A percentile compares a stretch with the other conserved stretches of the same genome.
phyloP scores from a whole-genome alignment of 1,140 invertebrate genomes.

The Cataglyphis hispanica region DNA sequence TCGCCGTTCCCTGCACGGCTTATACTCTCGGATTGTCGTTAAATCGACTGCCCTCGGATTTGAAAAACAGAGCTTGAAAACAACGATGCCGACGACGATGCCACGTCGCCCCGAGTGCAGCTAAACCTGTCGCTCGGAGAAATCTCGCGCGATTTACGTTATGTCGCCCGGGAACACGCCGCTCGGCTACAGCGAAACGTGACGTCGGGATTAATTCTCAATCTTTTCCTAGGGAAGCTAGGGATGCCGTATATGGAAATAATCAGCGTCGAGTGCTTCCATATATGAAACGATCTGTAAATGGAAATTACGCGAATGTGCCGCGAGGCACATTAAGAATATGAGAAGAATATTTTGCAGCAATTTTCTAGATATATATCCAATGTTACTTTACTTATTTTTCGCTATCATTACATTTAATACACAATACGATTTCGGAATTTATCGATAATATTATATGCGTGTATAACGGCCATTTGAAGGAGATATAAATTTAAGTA shows the following conservation, averaged over 20 bases:
- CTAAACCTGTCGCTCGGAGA: constrained; percentile 36
- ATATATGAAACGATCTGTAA: neutral
- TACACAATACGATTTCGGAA: neutral
- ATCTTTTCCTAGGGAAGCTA: constrained; percentile 25
- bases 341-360: neutral
- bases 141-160: constrained; percentile 54
- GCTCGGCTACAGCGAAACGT: constrained; percentile 23
- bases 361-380: neutral
- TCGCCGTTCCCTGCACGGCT: neutral
- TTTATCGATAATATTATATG: neutral
- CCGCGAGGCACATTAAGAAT: neutral
- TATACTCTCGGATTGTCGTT: constrained; percentile 38
- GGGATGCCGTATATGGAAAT: constrained; percentile 29
- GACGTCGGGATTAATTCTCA: constrained; percentile 54
- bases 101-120: constrained; percentile 2
- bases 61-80: constrained; percentile 46
- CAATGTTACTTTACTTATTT: neutral
- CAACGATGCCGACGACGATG: constrained; percentile 32
- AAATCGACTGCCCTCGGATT: constrained; percentile 40
- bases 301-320: constrained; percentile 46
- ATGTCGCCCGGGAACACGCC: constrained; percentile 34
- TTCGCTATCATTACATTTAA: neutral
- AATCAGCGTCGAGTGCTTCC: constrained; percentile 22
- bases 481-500: neutral
- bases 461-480: neutral